Evolutionary conservation across 2,113 vertebrate genomes (phyloP), one percentile per base, ranked within the genome.

Genomic region (Ammodytes marinus): DNA sequence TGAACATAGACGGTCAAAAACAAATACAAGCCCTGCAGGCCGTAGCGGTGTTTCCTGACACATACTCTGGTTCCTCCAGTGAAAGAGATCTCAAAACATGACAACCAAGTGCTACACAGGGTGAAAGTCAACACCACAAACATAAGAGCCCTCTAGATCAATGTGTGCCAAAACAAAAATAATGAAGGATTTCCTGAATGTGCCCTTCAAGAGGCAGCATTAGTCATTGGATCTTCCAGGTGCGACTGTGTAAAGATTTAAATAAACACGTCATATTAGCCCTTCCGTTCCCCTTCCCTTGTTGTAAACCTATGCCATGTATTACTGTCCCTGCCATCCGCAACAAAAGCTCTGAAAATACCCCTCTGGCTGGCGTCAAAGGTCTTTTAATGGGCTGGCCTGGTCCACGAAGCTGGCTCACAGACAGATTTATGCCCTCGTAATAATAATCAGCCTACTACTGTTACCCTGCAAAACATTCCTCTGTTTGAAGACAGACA

Each of bases 311-410:
- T 55, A 52, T 68, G 45, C 6, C 53, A 13, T 19, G 68, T 53
- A 81, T 93, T 82, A 66, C 72, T 90, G 87, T 87, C 77, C 79
- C 27, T 59, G 49, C 55, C 63, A 54, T 87, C 73, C n/a, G 69
- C 88, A 93, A 92, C 89, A 93, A 94, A 93, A 91, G 86, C 82
- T 89, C 93, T 91, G 89, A 90, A 95, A 93, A 94, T 93, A 93
- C 88, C 82, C 86, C 69, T 74, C 70, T 66, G 79, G 76, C 85
- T 93, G 93, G 90, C 86, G 86, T 93, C 92, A 88, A 84, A 83
- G 47, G 73, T 87, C 86, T 90, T 93, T 90, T 91, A 91, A 92
- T 68, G 74, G 86, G 50, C 84, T 74, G 47, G 69, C 72, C 75
- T 59, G 75, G 65, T 69, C 67, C 15, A 83, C 82, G 83, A 72